Evolutionary conservation across 2,888 invertebrate species (phyloP).

Genomic region (Tubiluchus corallicola): DNA sequence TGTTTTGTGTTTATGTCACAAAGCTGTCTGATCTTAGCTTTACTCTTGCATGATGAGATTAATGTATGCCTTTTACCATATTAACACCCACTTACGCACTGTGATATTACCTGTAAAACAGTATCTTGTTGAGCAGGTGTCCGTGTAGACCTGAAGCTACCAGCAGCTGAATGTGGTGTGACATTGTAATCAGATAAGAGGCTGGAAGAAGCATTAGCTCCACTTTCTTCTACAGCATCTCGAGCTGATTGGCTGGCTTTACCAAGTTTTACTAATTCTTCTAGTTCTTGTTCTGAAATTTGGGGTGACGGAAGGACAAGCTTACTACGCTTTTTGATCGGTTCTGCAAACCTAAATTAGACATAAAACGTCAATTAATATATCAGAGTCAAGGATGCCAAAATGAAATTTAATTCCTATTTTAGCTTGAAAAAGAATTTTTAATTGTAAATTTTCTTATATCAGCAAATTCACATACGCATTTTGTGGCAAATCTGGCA

Average conservation of each 20-base stretch:
- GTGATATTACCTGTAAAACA: conserved; percentile 36
- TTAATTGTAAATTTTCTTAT: no score
- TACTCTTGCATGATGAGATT: no score
- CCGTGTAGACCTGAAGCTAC: conserved; percentile 46
- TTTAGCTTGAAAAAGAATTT: no score
- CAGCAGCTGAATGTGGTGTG: conserved; percentile 44
- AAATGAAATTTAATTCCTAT: background rate
- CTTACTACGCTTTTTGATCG: conserved; percentile 77
- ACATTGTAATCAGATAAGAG: conserved; percentile 73
- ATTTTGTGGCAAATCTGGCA: no score
- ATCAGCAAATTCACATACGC: no score
- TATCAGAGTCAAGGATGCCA: background rate
- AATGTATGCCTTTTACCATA: no score
- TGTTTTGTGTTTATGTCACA: no score
- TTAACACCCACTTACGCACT: no score
- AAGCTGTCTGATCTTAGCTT: no score
- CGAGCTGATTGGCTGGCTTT: conserved; percentile 35
- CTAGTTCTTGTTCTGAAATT: conserved; percentile 60
- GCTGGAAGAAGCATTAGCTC: conserved; percentile 53
- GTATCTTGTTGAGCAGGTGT: conserved; percentile 66
- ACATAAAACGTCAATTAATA: conserved; percentile 18
- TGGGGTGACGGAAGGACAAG: conserved; percentile 89
- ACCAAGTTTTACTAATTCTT: conserved; percentile 66
- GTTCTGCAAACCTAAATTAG: conserved; percentile 44
- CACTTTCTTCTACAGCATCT: conserved; percentile 64